Conservation (phyloP, 2,797 vertebrate genomes). For the Cyclura pinguis region DNA sequence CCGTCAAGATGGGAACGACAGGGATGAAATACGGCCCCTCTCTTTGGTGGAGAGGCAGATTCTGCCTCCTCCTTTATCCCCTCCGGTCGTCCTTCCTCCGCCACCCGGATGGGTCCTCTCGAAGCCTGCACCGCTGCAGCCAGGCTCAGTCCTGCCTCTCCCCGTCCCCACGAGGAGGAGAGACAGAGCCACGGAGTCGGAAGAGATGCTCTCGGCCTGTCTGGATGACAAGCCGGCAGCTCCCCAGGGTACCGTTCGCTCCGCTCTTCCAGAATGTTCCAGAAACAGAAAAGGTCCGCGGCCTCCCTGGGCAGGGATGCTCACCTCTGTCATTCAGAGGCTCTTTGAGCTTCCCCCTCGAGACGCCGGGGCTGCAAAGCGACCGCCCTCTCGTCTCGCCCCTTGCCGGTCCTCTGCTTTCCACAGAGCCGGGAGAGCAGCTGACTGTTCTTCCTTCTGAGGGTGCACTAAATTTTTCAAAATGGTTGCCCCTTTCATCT, state of each 20-base stretch:
- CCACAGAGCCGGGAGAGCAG: no score
- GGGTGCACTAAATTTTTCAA: neutral
- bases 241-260: neutral
- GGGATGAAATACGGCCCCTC: neutral
- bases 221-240: neutral
- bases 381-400: neutral
- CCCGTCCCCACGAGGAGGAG: no score
- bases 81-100: neutral
- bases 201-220: no score
- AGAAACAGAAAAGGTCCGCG: neutral
- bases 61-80: no score
- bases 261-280: neutral
- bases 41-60: neutral
- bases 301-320: neutral
- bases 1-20: neutral
- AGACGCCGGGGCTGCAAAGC: slow-evolving; percentile 9
- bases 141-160: neutral
- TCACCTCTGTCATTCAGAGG: no score
- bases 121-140: neutral
- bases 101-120: neutral
- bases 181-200: neutral
- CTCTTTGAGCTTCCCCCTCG: neutral
- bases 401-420: neutral
- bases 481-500: neutral
- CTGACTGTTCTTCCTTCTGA: neutral